phyloP scores from a whole-genome alignment of 2,888 invertebrate species.

The Oscheius onirici region DNA sequence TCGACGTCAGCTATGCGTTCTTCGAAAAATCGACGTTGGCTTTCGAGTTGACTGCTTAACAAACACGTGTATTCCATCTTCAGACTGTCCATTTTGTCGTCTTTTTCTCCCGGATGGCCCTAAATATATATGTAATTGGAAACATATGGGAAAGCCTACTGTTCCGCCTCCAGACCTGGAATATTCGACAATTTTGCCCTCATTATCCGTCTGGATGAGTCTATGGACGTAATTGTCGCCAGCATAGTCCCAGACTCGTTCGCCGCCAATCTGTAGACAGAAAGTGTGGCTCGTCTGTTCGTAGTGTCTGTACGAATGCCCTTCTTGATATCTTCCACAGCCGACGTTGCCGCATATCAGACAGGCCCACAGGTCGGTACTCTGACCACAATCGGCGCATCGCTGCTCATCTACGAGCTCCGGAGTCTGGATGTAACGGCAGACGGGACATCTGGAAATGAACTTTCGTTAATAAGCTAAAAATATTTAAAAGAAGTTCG shows the following conservation, averaged over 20 bases:
- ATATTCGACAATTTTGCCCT: slow-evolving; percentile 78
- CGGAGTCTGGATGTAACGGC: slow-evolving; percentile 87
- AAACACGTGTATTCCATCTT: slow-evolving; percentile 96
- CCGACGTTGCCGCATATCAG: slow-evolving; percentile 98
- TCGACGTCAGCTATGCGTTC: slow-evolving; percentile 75
- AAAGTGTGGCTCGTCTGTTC: slow-evolving; percentile 94
- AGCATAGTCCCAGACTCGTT: slow-evolving; percentile 99
- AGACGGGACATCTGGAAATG: slow-evolving; percentile 93
- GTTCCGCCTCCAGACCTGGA: slow-evolving; percentile 35
- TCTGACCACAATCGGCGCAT: slow-evolving; percentile 80
- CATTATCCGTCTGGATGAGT: slow-evolving; percentile 79
- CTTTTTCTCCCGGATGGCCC: slow-evolving; percentile 61
- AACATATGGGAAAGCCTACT: background rate
- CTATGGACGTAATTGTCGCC: slow-evolving; percentile 96
- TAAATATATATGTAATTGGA: background rate
- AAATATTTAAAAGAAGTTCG: too few relatives aligned
- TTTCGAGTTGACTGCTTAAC: slow-evolving; percentile 91
- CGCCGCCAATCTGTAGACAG: slow-evolving; percentile 83
- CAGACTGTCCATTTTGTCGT: slow-evolving; percentile 91
- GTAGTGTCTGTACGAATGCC: slow-evolving; percentile 96
- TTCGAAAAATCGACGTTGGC: slow-evolving; percentile 86
- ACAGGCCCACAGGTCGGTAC: slow-evolving; percentile 90
- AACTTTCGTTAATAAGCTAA: too few relatives aligned
- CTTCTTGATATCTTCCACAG: slow-evolving; percentile 88
- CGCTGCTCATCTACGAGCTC: slow-evolving; percentile 77